Evolutionary conservation across 2,113 vertebrate genomes (phyloP), one percentile per base, ranked within the genome.

Genomic region (Lichenostomus cassidix): DNA sequence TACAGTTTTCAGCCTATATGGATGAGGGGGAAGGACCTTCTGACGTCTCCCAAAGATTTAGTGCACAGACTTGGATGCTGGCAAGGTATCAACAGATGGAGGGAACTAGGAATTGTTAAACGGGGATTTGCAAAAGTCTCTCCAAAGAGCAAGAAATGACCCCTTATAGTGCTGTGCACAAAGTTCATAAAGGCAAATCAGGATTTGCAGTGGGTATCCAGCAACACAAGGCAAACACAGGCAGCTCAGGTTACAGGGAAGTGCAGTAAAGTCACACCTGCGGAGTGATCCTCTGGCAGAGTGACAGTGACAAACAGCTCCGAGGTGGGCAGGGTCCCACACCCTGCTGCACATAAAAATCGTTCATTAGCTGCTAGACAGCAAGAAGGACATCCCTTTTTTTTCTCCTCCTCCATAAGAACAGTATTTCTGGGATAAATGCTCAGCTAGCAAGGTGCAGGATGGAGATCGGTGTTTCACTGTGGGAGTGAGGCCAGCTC

Each of bases 41-140:
- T 73, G 73, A 67, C 7, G 3, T 46, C 86, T 83, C 47, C 50
- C 65, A 24, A 47, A 87, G 82, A 90, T 80, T 96, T 77, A 74
- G 50, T 55, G 69, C 75, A 8, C 55, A 35, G 71, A 24, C 87
- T 49, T 14, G 62, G 70, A 88, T 15, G 10, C 81, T 94, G 94
- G 95, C 89, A 85, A 37, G 0, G 10, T 62, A 87, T 35, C 85
- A 96, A 84, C 75, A 94, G 81, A 96, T 87, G 94, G 81, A 94
- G 83, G 37, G 85, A 92, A 75, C 74, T 6, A 83, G 92, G 47
- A 83, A 87, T 55, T 52, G 13, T 56, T 49, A 87, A 88, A 88
- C 49, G 69, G 84, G 90, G 82, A 76, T 88, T 89, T 93, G 80
- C 83, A 89, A 68, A 89, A 69, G 53, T 78, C 77, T 31, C 92